phyloP scores from a whole-genome alignment of 2,888 invertebrate genomes.

The Ectemnius cavifrons region DNA sequence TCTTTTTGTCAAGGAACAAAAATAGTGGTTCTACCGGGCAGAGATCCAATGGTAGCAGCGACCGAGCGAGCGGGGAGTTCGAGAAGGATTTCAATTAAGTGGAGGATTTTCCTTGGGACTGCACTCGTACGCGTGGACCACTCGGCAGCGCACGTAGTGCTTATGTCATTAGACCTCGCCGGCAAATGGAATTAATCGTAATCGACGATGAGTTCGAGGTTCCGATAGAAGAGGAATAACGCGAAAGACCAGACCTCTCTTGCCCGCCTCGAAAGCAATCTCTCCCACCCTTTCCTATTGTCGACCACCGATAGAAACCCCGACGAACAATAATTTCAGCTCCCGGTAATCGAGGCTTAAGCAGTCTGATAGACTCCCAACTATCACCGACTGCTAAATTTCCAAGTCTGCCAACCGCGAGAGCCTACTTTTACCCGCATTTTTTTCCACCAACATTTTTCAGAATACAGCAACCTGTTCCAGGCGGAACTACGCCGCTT shows the following conservation, averaged over 20 bases:
- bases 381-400: constrained; percentile 28
- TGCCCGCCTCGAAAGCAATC: constrained; percentile 14
- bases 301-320: constrained; percentile 51
- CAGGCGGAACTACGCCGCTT: constrained; percentile 36
- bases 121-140: constrained; percentile 4
- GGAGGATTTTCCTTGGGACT: not conserved
- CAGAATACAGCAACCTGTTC: not conserved
- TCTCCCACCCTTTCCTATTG: constrained; percentile 43
- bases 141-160: constrained; percentile 1
- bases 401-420: not conserved
- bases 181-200: constrained; percentile 40
- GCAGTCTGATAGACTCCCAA: constrained; percentile 48
- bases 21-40: constrained; percentile 4
- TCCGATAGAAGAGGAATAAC: constrained; percentile 11
- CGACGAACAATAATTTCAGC: constrained; percentile 64
- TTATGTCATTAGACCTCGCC: constrained; percentile 28
- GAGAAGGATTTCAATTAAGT: constrained; percentile 12
- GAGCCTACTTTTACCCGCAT: not conserved
- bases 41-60: not conserved
- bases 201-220: constrained; percentile 29
- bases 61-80: not conserved
- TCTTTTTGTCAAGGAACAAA: not conserved
- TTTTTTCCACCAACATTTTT: not conserved
- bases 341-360: constrained; percentile 64
- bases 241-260: constrained; percentile 17